These are phyloP conservation scores for Cheilinus undulatus DNA, from an alignment of 2,113 vertebrate genomes.

Conservation along the genomic window DNA sequence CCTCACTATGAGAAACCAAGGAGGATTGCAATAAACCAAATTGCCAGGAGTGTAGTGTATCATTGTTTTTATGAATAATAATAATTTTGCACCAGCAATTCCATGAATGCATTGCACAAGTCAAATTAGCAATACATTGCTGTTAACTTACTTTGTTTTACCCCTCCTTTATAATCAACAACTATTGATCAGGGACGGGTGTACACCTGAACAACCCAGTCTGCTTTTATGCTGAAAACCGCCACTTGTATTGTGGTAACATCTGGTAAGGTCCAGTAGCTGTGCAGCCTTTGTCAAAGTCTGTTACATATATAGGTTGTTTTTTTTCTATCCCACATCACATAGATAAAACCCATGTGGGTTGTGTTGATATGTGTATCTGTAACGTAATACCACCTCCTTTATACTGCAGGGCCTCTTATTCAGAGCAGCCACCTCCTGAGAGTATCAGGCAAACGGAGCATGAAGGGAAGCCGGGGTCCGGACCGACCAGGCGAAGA, in stretches of 20 bases:
- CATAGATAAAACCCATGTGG: conserved; percentile 32
- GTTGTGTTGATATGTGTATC: conserved; percentile 45
- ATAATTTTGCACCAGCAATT: no score
- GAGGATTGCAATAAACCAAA: no score
- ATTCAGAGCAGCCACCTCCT: conserved; percentile 71
- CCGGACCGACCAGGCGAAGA: conserved; percentile 77
- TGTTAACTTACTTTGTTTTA: no score
- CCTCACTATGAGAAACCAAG: no score
- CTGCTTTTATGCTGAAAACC: neutral
- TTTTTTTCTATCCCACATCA: conserved; percentile 7
- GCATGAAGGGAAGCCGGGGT: conserved; percentile 82
- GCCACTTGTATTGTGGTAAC: neutral
- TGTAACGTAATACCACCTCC: conserved; percentile 47
- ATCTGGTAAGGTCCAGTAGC: neutral
- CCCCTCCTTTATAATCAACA: no score
- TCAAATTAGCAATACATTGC: no score
- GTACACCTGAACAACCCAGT: no score
- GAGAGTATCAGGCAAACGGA: conserved; percentile 79
- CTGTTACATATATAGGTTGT: neutral
- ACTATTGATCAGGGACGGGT: no score
- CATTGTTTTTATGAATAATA: no score
- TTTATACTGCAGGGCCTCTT: conserved; percentile 58
- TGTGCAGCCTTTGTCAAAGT: neutral
- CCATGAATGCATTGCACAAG: no score
- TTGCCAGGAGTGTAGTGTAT: no score